Conservation (phyloP, 2,113 vertebrate genomes). For the Dipodomys stephensi region DNA sequence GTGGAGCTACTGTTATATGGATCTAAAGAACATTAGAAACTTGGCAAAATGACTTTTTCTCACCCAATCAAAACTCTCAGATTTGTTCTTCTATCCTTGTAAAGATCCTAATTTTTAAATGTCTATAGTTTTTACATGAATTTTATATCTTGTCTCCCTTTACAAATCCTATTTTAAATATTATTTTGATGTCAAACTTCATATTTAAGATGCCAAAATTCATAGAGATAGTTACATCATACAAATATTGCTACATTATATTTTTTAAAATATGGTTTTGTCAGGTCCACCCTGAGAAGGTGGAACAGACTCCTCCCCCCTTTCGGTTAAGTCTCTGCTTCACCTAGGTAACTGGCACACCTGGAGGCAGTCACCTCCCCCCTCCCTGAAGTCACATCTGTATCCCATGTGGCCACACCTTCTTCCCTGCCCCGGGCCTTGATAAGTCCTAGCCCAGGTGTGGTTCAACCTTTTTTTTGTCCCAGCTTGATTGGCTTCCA, state of each 20-base stretch:
- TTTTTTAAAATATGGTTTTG: background rate
- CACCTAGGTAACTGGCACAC: no score
- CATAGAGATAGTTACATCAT: no score
- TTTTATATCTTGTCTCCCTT: background rate
- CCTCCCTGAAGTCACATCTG: no score
- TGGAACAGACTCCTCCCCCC: no score
- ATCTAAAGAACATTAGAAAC: background rate
- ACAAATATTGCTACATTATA: background rate
- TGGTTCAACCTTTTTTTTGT: no score
- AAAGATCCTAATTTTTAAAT: background rate
- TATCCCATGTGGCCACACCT: no score
- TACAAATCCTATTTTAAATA: background rate
- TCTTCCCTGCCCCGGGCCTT: no score
- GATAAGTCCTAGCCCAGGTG: no score
- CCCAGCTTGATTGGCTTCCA: no score
- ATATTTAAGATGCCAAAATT: background rate
- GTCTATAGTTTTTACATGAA: background rate
- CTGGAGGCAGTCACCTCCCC: no score
- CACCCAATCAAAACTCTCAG: background rate
- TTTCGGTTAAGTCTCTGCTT: no score
- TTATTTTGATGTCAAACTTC: background rate
- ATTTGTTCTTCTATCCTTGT: background rate
- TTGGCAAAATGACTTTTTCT: background rate
- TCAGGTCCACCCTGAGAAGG: no score
- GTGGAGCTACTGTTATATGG: background rate